Conservation (phyloP, 2,888 invertebrate species). For the Caenorhabditis imperialis region DNA sequence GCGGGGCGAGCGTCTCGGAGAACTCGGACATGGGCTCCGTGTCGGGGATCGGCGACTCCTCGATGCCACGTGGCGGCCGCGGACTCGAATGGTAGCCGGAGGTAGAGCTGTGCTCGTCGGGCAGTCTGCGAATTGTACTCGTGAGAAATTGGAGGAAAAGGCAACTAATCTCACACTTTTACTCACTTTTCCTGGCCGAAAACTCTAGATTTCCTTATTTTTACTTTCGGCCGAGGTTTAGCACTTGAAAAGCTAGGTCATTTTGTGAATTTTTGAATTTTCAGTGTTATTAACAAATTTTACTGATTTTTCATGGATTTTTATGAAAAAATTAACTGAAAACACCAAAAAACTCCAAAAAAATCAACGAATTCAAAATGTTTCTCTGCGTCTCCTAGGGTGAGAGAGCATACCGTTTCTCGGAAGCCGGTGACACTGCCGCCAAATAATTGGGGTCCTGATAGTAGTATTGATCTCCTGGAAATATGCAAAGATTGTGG, state of each 20-base stretch:
- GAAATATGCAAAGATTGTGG: too few relatives aligned
- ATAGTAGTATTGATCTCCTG: constrained; percentile 35
- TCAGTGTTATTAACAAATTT: too few relatives aligned
- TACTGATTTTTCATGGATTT: too few relatives aligned
- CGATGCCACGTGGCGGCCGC: constrained; percentile 1
- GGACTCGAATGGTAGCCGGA: constrained; percentile 42
- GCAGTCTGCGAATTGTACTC: constrained; percentile 8
- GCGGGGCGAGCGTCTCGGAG: constrained; percentile 40
- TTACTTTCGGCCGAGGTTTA: too few relatives aligned
- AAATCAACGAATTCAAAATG: too few relatives aligned
- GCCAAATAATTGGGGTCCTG: constrained; percentile 21
- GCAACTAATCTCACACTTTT: too few relatives aligned
- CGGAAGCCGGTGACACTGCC: constrained; percentile 10
- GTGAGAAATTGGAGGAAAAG: too few relatives aligned
- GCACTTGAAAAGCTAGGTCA: too few relatives aligned
- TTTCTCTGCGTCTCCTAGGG: too few relatives aligned
- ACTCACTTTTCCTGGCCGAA: too few relatives aligned
- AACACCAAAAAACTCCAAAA: background rate
- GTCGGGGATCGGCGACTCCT: constrained; percentile 36
- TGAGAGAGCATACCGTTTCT: constrained; percentile 14
- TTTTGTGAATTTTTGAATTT: too few relatives aligned
- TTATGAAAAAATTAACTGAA: background rate
- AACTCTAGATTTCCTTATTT: too few relatives aligned
- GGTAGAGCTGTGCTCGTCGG: constrained; percentile 22
- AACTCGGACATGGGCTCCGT: constrained; percentile 52